phyloP scores from a whole-genome alignment of 2,888 invertebrate genomes.

The Crioceris asparagi region DNA sequence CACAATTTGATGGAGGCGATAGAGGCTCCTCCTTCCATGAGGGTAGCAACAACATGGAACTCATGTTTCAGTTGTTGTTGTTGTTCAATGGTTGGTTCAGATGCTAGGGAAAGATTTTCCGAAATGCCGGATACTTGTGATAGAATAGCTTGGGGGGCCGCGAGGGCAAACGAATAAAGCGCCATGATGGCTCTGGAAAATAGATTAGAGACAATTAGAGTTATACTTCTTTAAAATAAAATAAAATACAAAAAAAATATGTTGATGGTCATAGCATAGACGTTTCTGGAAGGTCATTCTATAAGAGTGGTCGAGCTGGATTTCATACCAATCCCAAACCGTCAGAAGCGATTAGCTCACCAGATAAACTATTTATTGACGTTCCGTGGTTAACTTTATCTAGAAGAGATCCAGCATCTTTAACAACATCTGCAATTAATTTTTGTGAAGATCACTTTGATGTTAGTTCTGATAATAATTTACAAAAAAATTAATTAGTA shows the following conservation, averaged over 20 bases:
- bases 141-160: constrained; percentile 31
- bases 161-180: constrained; percentile 53
- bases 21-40: constrained; percentile 45
- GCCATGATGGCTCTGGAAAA: constrained; percentile 72
- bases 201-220: constrained; percentile 8
- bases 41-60: constrained; percentile 23
- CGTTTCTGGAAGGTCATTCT: too few species aligned
- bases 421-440: too few species aligned
- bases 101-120: constrained; percentile 28
- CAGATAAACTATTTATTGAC: too few species aligned
- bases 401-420: too few species aligned
- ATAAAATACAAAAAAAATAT: not conserved
- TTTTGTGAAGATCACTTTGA: too few species aligned
- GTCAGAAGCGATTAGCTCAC: too few species aligned
- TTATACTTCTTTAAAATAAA: not conserved
- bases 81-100: constrained; percentile 15
- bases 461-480: too few species aligned
- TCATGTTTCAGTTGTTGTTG: constrained; percentile 25
- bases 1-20: constrained; percentile 39
- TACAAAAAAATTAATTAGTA: too few species aligned
- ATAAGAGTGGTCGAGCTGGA: too few species aligned
- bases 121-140: constrained; percentile 18
- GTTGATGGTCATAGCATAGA: too few species aligned
- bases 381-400: too few species aligned
- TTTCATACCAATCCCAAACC: too few species aligned